Conservation (phyloP, 2,113 vertebrate genomes). For the Antennarius striatus region DNA sequence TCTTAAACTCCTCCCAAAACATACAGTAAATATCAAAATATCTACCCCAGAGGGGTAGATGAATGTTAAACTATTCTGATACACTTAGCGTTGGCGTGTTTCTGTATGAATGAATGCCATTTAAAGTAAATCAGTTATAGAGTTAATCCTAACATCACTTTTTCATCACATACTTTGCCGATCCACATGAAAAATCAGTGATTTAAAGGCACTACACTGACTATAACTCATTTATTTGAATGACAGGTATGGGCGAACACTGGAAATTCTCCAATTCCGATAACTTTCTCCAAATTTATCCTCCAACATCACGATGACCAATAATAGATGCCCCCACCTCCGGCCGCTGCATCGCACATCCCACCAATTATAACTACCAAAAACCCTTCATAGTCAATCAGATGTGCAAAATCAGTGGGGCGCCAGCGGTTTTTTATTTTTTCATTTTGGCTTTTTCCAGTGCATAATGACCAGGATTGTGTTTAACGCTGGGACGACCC, state of each 20-base stretch:
- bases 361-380: slow-evolving; percentile 23
- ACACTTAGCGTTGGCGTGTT: no score
- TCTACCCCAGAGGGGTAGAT: not conserved
- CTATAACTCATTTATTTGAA: not conserved
- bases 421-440: slow-evolving; percentile 69
- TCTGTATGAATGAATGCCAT: no score
- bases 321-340: slow-evolving; percentile 18
- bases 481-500: slow-evolving; percentile 52
- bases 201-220: no score
- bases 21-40: not conserved
- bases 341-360: not conserved
- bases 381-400: slow-evolving; percentile 63
- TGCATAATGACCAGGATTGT: slow-evolving; percentile 73
- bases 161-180: slow-evolving; percentile 17
- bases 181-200: not conserved
- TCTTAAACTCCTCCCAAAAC: not conserved
- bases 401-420: slow-evolving; percentile 69
- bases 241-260: not conserved
- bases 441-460: slow-evolving; percentile 53
- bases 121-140: no score
- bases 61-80: no score
- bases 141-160: slow-evolving; percentile 1
- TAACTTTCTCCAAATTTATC: no score
- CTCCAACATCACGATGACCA: not conserved
- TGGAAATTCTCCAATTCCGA: no score